phyloP scores from a whole-genome alignment of 2,888 invertebrate species.

The Orgyia antiqua region DNA sequence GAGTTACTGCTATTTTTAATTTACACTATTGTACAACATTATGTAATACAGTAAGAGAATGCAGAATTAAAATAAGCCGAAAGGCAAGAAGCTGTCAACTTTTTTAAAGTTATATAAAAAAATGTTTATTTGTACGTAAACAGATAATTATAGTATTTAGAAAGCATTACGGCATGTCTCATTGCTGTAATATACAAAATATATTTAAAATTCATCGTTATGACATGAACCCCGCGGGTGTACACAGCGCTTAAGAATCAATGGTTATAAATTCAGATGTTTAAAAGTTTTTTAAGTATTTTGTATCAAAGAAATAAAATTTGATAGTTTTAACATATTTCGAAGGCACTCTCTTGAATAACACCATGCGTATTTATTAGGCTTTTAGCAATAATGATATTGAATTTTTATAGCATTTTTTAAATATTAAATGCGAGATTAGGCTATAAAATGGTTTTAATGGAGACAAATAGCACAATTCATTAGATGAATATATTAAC shows the following conservation, averaged over 20 bases:
- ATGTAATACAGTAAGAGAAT: too few relatives aligned
- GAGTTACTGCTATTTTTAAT: too few relatives aligned
- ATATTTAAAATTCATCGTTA: conserved; percentile 24
- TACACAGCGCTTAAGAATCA: conserved; percentile 12
- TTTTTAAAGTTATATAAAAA: too few relatives aligned
- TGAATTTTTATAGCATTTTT: conserved; percentile 1
- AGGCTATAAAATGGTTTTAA: too few relatives aligned
- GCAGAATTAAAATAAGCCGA: too few relatives aligned
- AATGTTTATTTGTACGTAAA: conserved; percentile 19
- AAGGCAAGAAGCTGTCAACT: too few relatives aligned
- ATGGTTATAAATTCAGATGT: conserved; percentile 27
- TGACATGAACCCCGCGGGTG: conserved; percentile 19
- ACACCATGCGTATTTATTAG: conserved; percentile 1
- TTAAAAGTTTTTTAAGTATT: conserved; percentile 17
- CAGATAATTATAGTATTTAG: conserved; percentile 21
- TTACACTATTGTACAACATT: too few relatives aligned
- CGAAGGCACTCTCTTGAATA: conserved; percentile 2
- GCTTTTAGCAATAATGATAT: conserved; percentile 1
- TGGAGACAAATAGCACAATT: too few relatives aligned
- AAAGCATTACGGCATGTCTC: conserved; percentile 23
- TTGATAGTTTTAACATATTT: conserved; percentile 3
- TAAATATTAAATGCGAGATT: neutral
- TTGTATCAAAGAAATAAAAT: conserved; percentile 6
- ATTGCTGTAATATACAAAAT: conserved; percentile 9
- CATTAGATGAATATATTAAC: too few relatives aligned